These are phyloP conservation scores for Stenodera caucasica DNA, from an alignment of 2,888 invertebrate species.

Conservation along the genomic window DNA sequence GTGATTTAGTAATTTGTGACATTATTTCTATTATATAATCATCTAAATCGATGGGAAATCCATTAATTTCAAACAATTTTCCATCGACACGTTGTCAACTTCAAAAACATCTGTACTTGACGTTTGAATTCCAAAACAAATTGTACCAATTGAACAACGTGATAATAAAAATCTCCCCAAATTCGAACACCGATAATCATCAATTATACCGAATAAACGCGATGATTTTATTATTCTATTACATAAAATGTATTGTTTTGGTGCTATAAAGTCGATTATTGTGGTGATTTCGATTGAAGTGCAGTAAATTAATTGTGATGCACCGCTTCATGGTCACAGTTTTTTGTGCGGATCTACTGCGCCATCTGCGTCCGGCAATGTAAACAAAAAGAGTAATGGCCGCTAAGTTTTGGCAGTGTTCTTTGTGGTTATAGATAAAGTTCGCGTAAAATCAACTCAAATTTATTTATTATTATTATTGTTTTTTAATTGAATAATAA, in stretches of 20 bases:
- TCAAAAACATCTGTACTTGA: constrained; percentile 21
- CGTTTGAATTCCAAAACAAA: constrained; percentile 12
- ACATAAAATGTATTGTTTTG: too few species aligned
- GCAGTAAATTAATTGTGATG: too few species aligned
- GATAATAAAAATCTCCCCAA: background rate
- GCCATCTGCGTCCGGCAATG: constrained; percentile 48
- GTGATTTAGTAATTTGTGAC: constrained; percentile 20
- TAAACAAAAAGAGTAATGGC: constrained; percentile 55
- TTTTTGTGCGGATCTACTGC: constrained; percentile 16
- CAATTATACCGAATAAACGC: too few species aligned
- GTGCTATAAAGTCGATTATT: background rate
- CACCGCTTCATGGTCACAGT: constrained; percentile 21
- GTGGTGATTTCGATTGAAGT: too few species aligned
- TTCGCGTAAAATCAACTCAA: constrained; percentile 43
- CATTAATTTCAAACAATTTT: background rate
- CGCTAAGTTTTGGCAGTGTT: constrained; percentile 51
- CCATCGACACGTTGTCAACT: constrained; percentile 34
- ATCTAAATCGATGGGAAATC: background rate
- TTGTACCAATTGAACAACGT: background rate
- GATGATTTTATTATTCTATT: too few species aligned
- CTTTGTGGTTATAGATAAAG: constrained; percentile 44
- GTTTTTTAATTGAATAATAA: background rate
- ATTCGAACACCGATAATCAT: background rate
- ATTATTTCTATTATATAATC: constrained; percentile 23
- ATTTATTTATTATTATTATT: constrained; percentile 15